Conservation (phyloP, 2,113 vertebrate species). For the Sturnira hondurensis region DNA sequence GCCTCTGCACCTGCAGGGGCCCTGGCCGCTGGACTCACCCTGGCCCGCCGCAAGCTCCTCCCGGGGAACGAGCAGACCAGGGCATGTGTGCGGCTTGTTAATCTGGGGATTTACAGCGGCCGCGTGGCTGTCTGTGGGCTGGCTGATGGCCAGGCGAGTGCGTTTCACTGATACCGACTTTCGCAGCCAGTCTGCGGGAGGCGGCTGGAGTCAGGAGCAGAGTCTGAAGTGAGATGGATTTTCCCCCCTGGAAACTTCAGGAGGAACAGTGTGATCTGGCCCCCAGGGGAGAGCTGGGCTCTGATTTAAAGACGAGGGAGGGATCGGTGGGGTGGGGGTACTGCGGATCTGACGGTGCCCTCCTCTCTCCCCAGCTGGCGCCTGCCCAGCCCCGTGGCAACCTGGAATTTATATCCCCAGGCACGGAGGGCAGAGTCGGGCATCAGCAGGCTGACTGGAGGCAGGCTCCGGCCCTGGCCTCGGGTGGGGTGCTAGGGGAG, state of each 20-base stretch:
- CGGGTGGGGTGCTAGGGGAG: background rate
- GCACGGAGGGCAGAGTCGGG: too few relatives aligned
- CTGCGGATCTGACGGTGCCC: background rate
- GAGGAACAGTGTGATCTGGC: background rate
- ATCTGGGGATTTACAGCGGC: conserved; percentile 9
- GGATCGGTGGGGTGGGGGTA: background rate
- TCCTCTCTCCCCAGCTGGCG: too few relatives aligned
- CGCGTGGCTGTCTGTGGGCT: background rate
- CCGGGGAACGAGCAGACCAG: background rate
- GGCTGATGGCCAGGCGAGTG: conserved; percentile 27
- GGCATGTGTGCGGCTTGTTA: background rate
- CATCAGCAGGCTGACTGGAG: background rate
- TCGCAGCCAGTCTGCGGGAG: conserved; percentile 5
- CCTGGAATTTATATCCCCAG: too few relatives aligned
- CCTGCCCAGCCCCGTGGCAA: too few relatives aligned
- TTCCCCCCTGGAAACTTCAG: background rate
- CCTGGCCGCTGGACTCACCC: background rate
- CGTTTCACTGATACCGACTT: conserved; percentile 29
- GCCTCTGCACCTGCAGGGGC: too few relatives aligned
- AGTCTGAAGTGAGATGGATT: conserved; percentile 7
- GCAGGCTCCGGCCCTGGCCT: background rate
- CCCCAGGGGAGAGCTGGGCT: background rate
- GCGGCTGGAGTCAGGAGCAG: conserved; percentile 22
- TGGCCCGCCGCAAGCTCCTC: background rate
- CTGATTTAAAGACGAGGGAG: background rate